Evolutionary conservation across 1,140 invertebrate genomes (phyloP).

Genomic region (Drosophila mayri): DNA sequence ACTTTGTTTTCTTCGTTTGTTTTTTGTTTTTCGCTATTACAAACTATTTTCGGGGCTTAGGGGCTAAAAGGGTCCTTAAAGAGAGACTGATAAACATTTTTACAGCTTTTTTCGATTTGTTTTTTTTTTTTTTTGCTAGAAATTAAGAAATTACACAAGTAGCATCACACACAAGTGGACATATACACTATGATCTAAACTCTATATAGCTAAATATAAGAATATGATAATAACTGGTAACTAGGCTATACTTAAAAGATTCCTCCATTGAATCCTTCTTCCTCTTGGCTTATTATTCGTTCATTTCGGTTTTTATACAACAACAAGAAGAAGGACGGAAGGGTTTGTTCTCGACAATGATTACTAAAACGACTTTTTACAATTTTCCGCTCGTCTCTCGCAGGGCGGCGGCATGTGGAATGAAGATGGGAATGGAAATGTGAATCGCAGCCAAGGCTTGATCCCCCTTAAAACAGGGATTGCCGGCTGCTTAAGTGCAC

Average conservation of each 20-base stretch:
- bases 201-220: conserved; percentile 6
- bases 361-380: conserved; percentile 78
- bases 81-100: conserved; percentile 46
- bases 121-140: conserved; percentile 49
- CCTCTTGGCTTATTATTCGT: conserved; percentile 11
- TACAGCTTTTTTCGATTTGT: conserved; percentile 39
- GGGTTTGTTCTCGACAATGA: conserved; percentile 40
- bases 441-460: conserved; percentile 26
- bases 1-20: conserved; percentile 70
- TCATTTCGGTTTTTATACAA: conserved; percentile 48
- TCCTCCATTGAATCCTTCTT: neutral
- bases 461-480: conserved; percentile 44
- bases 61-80: conserved; percentile 20
- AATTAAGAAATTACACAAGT: conserved; percentile 57
- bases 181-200: conserved; percentile 24
- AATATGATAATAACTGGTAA: conserved; percentile 14
- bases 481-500: conserved; percentile 28
- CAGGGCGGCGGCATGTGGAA: conserved; percentile 9
- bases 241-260: conserved; percentile 26
- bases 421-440: conserved; percentile 38
- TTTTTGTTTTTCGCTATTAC: conserved; percentile 69
- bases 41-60: conserved; percentile 58
- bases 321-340: conserved; percentile 36
- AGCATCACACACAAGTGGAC: conserved; percentile 73
- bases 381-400: conserved; percentile 21